phyloP scores from a whole-genome alignment of 2,888 invertebrate species.

The Watsonalla cultraria region DNA sequence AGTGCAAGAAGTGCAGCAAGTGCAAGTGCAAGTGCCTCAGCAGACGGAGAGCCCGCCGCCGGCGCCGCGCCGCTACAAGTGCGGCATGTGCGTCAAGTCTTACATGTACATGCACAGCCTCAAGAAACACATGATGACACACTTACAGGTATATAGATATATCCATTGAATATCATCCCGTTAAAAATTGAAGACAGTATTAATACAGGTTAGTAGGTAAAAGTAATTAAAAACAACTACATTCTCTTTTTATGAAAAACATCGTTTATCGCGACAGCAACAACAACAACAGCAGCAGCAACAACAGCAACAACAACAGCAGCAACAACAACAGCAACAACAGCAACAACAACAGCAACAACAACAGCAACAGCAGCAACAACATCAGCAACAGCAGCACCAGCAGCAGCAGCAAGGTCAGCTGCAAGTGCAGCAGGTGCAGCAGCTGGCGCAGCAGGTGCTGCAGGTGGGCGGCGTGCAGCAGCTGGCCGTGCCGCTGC shows the following conservation, averaged over 20 bases:
- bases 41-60: conserved; percentile 8
- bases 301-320: conserved; percentile 32
- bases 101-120: conserved; percentile 71
- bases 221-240: too few relatives aligned
- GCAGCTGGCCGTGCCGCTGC: conserved; percentile 63
- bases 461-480: conserved; percentile 67
- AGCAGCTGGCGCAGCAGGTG: conserved; percentile 57
- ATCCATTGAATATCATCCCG: not conserved
- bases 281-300: conserved; percentile 26
- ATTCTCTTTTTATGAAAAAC: too few relatives aligned
- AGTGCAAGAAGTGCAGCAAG: conserved; percentile 3
- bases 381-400: conserved; percentile 35
- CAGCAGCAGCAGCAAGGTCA: conserved; percentile 30
- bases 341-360: conserved; percentile 36
- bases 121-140: conserved; percentile 69
- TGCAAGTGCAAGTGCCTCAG: conserved; percentile 16
- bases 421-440: conserved; percentile 19
- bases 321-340: conserved; percentile 35
- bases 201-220: too few relatives aligned
- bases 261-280: conserved; percentile 15
- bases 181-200: too few relatives aligned
- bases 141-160: conserved; percentile 43
- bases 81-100: conserved; percentile 65
- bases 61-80: conserved; percentile 56
- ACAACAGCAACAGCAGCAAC: conserved; percentile 36